phyloP scores from a whole-genome alignment of 2,888 invertebrate species.

The Drosophila neonasuta region DNA sequence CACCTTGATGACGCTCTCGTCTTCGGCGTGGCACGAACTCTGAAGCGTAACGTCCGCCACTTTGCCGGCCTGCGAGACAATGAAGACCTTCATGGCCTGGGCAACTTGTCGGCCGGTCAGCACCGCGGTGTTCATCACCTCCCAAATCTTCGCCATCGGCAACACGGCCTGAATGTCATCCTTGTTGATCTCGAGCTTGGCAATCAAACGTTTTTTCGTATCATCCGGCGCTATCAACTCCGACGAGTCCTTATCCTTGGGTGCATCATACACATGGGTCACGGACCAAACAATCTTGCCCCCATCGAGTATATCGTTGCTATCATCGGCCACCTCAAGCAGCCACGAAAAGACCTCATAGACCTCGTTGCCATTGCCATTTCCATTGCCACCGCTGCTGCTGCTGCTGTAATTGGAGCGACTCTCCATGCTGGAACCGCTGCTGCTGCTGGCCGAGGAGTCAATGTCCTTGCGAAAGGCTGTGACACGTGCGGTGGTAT shows the following conservation, averaged over 20 bases:
- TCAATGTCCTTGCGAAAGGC: conserved; percentile 86
- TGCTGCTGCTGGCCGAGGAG: conserved; percentile 21
- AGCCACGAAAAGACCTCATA: conserved; percentile 96
- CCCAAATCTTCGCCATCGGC: conserved; percentile 98
- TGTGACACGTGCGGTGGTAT: conserved; percentile 94
- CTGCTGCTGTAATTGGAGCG: conserved; percentile 28
- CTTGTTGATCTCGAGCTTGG: conserved; percentile 93
- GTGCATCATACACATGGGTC: conserved; percentile 87
- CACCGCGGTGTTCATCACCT: conserved; percentile 97
- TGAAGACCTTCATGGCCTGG: conserved; percentile 96
- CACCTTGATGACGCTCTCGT: conserved; percentile 98
- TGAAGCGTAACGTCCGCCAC: conserved; percentile 97
- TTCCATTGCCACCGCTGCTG: conserved; percentile 8
- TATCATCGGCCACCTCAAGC: conserved; percentile 92
- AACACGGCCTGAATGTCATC: conserved; percentile 96
- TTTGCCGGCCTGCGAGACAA: conserved; percentile 96
- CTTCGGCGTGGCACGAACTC: conserved; percentile 96
- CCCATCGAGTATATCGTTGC: conserved; percentile 89
- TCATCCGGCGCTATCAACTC: conserved; percentile 79
- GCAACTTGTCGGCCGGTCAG: conserved; percentile 96
- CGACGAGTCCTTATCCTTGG: conserved; percentile 79
- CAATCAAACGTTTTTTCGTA: conserved; percentile 87
- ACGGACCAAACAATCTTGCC: conserved; percentile 94
- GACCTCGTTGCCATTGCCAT: conserved; percentile 80
- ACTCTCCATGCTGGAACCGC: conserved; percentile 55